Evolutionary conservation across 2,113 vertebrate genomes (phyloP), one percentile per base, ranked within the genome.

Genomic region (Eidolon helvum): DNA sequence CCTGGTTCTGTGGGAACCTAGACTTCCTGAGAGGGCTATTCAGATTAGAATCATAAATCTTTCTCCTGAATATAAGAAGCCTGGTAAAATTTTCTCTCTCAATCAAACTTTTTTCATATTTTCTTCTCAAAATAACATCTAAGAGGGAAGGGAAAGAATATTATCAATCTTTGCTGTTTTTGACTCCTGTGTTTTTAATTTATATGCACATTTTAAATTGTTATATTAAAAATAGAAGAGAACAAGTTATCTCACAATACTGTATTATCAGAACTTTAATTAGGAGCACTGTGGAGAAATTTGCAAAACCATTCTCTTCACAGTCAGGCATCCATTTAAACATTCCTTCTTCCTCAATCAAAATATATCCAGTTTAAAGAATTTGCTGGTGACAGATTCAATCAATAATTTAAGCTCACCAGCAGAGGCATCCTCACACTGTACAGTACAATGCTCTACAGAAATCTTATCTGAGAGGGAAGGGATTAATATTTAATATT

Each of bases 11-110:
- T 97, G 97, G 97, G 97, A 98, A 98, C 80, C 90, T 89, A 89
- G 95, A 90, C 92, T 98, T 98, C 98, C 96, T 98, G 63, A 98
- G 96, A 98, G 86, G 53, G 87, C 90, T 65, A 82, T 95, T 98
- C 83, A 95, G 83, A 90, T 98, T 88, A 86, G 61, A 97, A 79
- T 94, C 97, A 98, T 99, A 98, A 98, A 98, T 99, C 97, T 98
- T 98, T 72, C 77, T 90, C 80, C 48, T 48, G 93, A 97, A 97
- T 3, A 30, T 53, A 97, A 91, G 96, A 97, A 97, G 65, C 68
- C 80, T 95, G 84, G 79, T 74, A 96, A 97, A 98, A 98, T 80
- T 97, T 91, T 98, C 93, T 97, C 93, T 97, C 92, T 98, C 96
- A 94, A 97, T 97, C 97, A 97, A 98, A 97, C 10, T 19, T 57